Conservation (phyloP, 2,113 vertebrate genomes). For the Plestiodon gilberti region DNA sequence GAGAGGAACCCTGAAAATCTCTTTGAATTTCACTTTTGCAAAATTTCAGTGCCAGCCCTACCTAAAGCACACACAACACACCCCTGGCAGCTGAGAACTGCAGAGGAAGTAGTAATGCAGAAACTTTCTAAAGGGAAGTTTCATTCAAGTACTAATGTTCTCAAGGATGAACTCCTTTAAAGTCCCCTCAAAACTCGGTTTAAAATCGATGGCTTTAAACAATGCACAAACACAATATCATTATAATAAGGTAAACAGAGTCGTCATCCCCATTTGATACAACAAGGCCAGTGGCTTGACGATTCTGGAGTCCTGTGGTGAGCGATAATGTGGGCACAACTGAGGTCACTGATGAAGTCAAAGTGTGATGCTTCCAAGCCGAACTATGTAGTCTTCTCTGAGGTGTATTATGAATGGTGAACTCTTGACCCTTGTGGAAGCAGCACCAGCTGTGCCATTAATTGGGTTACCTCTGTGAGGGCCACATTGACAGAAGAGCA, state of each 20-base stretch:
- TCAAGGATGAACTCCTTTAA: background rate
- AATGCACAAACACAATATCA: too few species aligned
- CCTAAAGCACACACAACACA: background rate
- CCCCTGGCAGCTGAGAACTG: background rate
- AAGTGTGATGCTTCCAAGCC: background rate
- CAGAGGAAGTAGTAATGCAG: background rate
- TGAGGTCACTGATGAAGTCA: rapidly evolving
- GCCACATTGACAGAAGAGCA: background rate
- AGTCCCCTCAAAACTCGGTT: too few species aligned
- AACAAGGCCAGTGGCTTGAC: too few species aligned
- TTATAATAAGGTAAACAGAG: background rate
- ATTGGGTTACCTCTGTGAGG: background rate
- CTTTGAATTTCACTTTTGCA: too few species aligned
- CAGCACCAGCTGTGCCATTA: background rate
- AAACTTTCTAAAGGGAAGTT: background rate
- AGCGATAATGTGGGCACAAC: background rate
- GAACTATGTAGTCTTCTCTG: background rate
- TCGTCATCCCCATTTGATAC: background rate
- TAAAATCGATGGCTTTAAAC: too few species aligned
- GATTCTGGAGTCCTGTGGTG: rapidly evolving
- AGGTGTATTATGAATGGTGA: background rate
- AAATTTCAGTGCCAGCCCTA: too few species aligned
- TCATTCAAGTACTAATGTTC: background rate
- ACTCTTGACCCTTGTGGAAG: background rate
- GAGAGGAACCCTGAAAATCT: too few species aligned